Conservation (phyloP, 2,888 invertebrate genomes). For the Colletes collaris region DNA sequence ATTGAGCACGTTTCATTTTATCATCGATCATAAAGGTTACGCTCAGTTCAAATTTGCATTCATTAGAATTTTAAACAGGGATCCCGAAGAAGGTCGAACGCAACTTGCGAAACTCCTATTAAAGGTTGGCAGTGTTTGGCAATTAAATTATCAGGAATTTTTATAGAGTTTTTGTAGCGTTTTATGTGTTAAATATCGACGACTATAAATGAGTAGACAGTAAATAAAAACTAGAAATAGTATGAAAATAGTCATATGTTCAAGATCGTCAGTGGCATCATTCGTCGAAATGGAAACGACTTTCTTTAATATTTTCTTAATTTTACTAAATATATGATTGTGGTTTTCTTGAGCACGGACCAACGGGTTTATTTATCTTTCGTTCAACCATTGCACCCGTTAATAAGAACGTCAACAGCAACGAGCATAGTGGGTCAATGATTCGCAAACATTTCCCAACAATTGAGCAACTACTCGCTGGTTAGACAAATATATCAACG, state of each 20-base stretch:
- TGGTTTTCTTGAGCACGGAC: no score
- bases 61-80: background rate
- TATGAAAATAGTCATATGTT: background rate
- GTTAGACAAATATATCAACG: background rate
- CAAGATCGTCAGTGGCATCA: constrained; percentile 6
- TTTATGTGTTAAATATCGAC: no score
- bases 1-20: background rate
- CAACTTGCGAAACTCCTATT: no score
- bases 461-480: background rate
- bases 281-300: background rate
- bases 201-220: no score
- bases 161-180: no score
- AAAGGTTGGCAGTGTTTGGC: no score
- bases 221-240: no score
- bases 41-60: background rate
- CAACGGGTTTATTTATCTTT: background rate
- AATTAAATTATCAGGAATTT: no score
- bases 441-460: constrained; percentile 37
- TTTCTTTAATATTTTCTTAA: background rate
- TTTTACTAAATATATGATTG: no score
- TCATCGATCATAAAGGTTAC: background rate
- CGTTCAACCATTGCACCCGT: background rate
- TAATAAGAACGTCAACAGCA: background rate
- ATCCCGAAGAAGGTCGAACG: no score
- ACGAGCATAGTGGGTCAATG: constrained; percentile 17